These are phyloP conservation scores for Myotis brandtii DNA, from an alignment of 2,113 vertebrate species.

Conservation along the genomic window DNA sequence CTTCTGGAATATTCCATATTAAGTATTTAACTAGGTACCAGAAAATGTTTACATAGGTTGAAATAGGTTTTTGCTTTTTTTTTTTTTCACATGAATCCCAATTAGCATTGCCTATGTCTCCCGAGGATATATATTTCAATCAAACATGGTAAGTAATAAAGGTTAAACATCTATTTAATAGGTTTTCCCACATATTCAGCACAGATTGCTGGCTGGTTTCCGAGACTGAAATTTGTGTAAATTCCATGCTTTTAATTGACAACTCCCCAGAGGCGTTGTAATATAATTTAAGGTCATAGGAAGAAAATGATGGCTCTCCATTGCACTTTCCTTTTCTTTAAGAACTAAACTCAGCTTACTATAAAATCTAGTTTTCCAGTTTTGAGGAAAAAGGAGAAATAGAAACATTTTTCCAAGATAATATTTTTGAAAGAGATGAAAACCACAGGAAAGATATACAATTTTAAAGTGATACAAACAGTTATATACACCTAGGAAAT, in stretches of 20 bases:
- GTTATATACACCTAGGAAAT: background rate
- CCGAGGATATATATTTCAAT: slow-evolving; percentile 48
- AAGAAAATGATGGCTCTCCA: slow-evolving; percentile 50
- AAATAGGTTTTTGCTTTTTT: slow-evolving; percentile 61
- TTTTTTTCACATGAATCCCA: background rate
- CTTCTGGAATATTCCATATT: background rate
- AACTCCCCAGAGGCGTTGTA: background rate
- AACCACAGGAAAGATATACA: background rate
- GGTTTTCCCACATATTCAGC: slow-evolving; percentile 43
- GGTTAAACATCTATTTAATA: slow-evolving; percentile 66
- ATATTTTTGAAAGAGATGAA: slow-evolving; percentile 43
- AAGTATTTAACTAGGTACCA: background rate
- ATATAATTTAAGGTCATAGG: slow-evolving; percentile 55
- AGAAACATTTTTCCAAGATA: background rate
- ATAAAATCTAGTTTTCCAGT: slow-evolving; percentile 5
- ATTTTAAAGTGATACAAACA: background rate
- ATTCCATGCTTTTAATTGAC: slow-evolving; percentile 64
- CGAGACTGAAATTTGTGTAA: slow-evolving; percentile 60
- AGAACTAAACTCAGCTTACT: background rate
- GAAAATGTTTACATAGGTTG: slow-evolving; percentile 34
- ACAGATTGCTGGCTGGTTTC: slow-evolving; percentile 51
- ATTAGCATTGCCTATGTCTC: slow-evolving; percentile 49
- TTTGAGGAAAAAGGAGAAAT: background rate
- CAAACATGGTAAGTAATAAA: slow-evolving; percentile 68
- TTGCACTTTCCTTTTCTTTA: background rate